Evolutionary conservation across 2,888 invertebrate genomes (phyloP).

Genomic region (Micoletzkya japonica): DNA sequence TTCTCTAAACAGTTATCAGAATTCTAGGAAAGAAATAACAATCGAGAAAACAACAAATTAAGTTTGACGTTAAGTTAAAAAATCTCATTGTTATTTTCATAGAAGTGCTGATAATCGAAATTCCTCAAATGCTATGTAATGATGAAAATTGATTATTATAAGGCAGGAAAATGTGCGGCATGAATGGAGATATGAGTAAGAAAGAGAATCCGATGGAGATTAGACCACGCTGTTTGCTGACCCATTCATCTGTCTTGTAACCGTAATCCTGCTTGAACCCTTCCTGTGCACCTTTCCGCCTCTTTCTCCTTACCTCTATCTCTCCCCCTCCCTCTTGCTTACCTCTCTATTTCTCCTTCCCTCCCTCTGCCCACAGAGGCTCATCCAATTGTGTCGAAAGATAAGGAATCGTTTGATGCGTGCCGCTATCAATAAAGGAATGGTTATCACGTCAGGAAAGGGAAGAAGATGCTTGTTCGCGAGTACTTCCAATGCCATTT

Average conservation of each 20-base stretch:
- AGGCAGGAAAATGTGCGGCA: no score
- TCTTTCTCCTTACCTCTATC: not conserved
- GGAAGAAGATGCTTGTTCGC: not conserved
- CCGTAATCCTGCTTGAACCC: no score
- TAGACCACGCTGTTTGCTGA: not conserved
- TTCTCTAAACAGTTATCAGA: no score
- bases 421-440: slow-evolving; percentile 16
- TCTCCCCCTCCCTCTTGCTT: slow-evolving; percentile 1
- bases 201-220: not conserved
- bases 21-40: no score
- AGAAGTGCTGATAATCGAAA: no score
- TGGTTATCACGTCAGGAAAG: slow-evolving; percentile 9
- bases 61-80: no score
- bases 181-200: not conserved
- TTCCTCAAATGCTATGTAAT: no score
- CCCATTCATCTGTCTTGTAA: not conserved
- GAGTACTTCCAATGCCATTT: no score
- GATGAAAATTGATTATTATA: no score
- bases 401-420: slow-evolving; percentile 8
- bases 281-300: slow-evolving; percentile 11
- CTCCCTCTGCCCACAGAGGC: slow-evolving; percentile 7
- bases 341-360: not conserved
- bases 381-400: not conserved
- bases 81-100: no score
- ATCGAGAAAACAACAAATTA: no score